These are phyloP conservation scores for Atta colombica DNA, from an alignment of 1,140 invertebrate genomes.

Conservation along the genomic window DNA sequence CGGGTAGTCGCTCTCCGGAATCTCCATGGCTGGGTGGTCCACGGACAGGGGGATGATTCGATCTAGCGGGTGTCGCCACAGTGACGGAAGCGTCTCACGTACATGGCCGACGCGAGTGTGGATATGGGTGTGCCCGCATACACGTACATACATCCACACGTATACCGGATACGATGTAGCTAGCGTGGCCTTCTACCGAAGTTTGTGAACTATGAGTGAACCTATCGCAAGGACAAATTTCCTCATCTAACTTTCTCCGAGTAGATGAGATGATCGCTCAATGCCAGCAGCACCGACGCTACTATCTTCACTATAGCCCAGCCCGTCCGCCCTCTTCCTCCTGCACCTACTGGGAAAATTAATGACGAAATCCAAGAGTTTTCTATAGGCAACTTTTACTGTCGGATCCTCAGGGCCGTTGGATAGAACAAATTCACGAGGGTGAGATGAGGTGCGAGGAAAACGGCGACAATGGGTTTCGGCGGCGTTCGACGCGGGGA, in stretches of 20 bases:
- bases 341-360: slow-evolving; percentile 75
- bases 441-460: slow-evolving; percentile 39
- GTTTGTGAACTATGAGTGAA: slow-evolving; percentile 84
- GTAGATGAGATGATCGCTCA: slow-evolving; percentile 86
- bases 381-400: slow-evolving; percentile 79
- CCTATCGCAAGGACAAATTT: slow-evolving; percentile 86
- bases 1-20: slow-evolving; percentile 64
- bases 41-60: slow-evolving; percentile 62
- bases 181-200: slow-evolving; percentile 73
- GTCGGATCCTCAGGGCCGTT: slow-evolving; percentile 51
- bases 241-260: slow-evolving; percentile 86
- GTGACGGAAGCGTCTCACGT: slow-evolving; percentile 29
- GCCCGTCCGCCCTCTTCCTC: slow-evolving; percentile 1
- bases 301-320: slow-evolving; percentile 71
- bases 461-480: slow-evolving; percentile 68
- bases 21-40: slow-evolving; percentile 19
- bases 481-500: slow-evolving; percentile 57
- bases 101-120: not conserved
- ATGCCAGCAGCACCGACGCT: slow-evolving; percentile 78
- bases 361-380: slow-evolving; percentile 82
- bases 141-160: not conserved
- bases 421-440: slow-evolving; percentile 69
- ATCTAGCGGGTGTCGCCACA: slow-evolving; percentile 73
- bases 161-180: slow-evolving; percentile 21
- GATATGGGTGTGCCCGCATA: not conserved